Base-by-base conservation (phyloP, 2,797 vertebrate genomes). In the Momotus momota region DNA sequence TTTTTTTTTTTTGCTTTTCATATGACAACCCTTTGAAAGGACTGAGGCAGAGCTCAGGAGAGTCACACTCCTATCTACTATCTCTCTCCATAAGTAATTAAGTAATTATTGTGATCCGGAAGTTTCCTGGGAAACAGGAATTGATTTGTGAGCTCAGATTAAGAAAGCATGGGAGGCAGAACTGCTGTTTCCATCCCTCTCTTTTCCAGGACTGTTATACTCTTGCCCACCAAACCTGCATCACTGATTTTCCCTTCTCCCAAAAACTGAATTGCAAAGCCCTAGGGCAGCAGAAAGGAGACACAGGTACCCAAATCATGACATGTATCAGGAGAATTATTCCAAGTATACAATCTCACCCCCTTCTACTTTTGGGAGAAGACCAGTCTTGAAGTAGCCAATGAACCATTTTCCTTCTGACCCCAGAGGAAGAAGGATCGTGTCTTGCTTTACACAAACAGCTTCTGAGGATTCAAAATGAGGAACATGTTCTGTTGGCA, bases 51-150 rank as follows among this genome's bases (percentile, higher is more conserved):
- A 69, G 45, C 52, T 80, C 49, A 46, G 57, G 45, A 52, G 48
- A 60, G 77, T 70, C 52, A 66, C 29, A 25, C 18, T 55, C 46
- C 18, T 45, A 58, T 52, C 69, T 81, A 60, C n/a, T 71, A 29
- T 31, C 38, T 57, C 38, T 48, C 19, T 38, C 62, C 55, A 85
- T 48, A 90, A 88, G 90, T 77, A 77, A 87, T 84, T 73, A 48
- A 70, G 31, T 38, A 69, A 91, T 89, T 82, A 65, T n/a, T 48
- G 40, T 14, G 31, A 82, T 48, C 33, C 60, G 55, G 22, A 25
- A 67, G 60, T 78, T 93, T 95, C 74, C 74, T 57, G 43, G 74
- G 86, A 57, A 96, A 84, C 70, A 20, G 27, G 14, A 88, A 77
- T 31, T 51, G 23, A 15, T 85, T 78, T 80, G 27, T 45, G 45